Evolutionary conservation across 2,888 invertebrate species (phyloP), one percentile per base, ranked within the genome.

Genomic region (Furcula furcula): DNA sequence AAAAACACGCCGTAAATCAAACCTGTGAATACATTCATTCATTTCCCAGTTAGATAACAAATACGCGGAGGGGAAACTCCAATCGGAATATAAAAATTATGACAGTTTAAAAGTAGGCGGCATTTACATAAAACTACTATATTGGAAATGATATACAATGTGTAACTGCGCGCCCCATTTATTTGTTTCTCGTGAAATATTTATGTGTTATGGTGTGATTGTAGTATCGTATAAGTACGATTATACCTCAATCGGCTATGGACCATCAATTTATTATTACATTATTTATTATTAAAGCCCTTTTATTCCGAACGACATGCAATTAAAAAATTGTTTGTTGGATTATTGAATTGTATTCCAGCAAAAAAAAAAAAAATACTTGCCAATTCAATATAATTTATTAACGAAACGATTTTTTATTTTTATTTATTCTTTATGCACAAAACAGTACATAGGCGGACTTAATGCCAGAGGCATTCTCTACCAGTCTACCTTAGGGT

Each of bases 71-170:
- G 86, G 87, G 83, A 76, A 74, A 76, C 71, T 74, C 57, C 67
- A 71, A 85, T 80, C 86, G 88, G 87, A 86, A 87, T 76, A 69
- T 82, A 85, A 86, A 87, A 87, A 87, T 88, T 88, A 88, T 80
- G 82, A 70, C 83, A 85, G 86, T 88, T 88, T 88, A 88, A 87
- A 88, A 88, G 84, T 87, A 85, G 87, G 80, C 76, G 59, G 53
- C 74, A 84, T 88, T 86, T 83, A 78, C 88, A 88, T 87, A 77
- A 84, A 88, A 87, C 78, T 78, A 83, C 84, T 79, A 82, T 85
- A 76, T 77, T 65, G 74, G 74, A 74, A 76, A 76, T 86, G 83
- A 88, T 85, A 77, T 81, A 84, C 52, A 39, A 49, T 36, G 68
- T 68, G 54, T 42, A 55, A 29, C 40, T 40, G 44, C 40, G 46